Conservation (phyloP, 2,113 vertebrate species). For the Scortum barcoo region DNA sequence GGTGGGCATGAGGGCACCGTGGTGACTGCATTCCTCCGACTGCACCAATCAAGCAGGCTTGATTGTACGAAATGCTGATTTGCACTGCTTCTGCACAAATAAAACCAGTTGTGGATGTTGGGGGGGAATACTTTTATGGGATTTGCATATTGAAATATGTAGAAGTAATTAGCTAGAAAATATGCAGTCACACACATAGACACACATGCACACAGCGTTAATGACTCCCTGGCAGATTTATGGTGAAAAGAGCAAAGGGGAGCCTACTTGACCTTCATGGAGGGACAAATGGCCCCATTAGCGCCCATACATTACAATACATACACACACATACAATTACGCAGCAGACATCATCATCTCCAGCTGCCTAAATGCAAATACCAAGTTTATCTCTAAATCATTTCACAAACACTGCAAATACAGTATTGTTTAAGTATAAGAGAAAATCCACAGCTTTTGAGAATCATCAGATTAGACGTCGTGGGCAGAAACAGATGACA, state of each 20-base stretch:
- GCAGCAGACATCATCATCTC: background rate
- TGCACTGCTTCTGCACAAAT: conserved; percentile 24
- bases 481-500: no score
- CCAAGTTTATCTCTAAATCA: background rate
- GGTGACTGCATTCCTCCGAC: background rate
- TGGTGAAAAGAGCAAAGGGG: conserved; percentile 67
- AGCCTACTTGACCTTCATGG: conserved; percentile 74
- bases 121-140: conserved; percentile 2
- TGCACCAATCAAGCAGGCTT: background rate
- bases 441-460: background rate
- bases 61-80: conserved; percentile 38
- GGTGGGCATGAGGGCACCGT: conserved; percentile 23
- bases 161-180: conserved; percentile 52
- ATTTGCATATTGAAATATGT: conserved; percentile 72
- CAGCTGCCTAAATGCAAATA: conserved; percentile 37
- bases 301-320: conserved; percentile 70
- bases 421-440: background rate
- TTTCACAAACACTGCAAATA: background rate
- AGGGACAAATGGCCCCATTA: conserved; percentile 78
- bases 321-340: conserved; percentile 34
- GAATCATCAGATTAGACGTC: background rate
- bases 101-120: conserved; percentile 18
- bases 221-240: conserved; percentile 60
- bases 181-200: conserved; percentile 32
- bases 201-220: conserved; percentile 27